Evolutionary conservation across 2,113 vertebrate species (phyloP).

Genomic region (Damaliscus lunatus): DNA sequence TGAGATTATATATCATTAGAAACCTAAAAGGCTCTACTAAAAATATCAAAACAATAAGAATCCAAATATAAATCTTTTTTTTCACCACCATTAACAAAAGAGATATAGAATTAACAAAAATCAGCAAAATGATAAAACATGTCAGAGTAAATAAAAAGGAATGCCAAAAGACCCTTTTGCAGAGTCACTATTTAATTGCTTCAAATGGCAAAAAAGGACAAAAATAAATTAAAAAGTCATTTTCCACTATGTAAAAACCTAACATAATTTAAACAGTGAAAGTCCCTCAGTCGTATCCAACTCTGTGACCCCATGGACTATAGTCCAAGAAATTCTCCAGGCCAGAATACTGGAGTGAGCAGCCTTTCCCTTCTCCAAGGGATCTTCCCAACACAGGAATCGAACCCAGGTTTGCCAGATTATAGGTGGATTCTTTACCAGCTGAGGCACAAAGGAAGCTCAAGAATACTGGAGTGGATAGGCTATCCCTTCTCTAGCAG

Average conservation of each 20-base stretch:
- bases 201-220: not conserved
- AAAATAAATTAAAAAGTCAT: not conserved
- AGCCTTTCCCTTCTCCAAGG: not conserved
- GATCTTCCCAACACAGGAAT: not conserved
- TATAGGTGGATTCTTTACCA: not conserved
- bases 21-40: not conserved
- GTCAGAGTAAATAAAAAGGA: not conserved
- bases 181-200: not conserved
- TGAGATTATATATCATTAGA: not conserved
- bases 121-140: not conserved
- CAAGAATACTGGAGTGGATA: not conserved
- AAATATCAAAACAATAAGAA: not conserved
- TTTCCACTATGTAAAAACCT: not conserved
- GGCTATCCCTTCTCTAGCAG: not conserved
- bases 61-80: not conserved
- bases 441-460: not conserved
- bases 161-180: not conserved
- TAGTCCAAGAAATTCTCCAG: not conserved
- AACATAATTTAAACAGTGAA: not conserved
- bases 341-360: not conserved
- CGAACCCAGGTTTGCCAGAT: fast-evolving
- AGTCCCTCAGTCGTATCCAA: not conserved
- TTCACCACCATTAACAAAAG: not conserved
- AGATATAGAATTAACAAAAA: not conserved
- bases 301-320: not conserved